Conservation (phyloP, 2,797 vertebrate genomes). For the Pseudocheirus occidentalis region DNA sequence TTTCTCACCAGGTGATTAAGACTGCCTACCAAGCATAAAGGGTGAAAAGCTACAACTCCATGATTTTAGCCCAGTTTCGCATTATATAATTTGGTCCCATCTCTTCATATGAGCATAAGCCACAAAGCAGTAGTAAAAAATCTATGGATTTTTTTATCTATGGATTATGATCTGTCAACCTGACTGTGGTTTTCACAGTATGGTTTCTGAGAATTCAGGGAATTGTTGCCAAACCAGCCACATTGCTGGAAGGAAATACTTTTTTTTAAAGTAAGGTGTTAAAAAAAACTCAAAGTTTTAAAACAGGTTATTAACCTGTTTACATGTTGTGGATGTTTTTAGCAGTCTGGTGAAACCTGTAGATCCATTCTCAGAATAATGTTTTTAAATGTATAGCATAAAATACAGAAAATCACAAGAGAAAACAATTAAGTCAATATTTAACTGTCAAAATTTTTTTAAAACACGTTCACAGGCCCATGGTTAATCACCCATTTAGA, state of each 20-base stretch:
- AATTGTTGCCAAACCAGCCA: neutral
- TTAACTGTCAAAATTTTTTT: neutral
- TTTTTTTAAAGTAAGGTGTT: neutral
- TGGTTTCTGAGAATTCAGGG: neutral
- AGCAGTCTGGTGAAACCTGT: neutral
- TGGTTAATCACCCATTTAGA: neutral
- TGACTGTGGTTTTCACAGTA: neutral
- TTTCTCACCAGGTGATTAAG: neutral
- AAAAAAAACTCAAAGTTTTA: neutral
- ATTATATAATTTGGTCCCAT: neutral
- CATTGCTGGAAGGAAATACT: neutral
- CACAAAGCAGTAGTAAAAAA: neutral
- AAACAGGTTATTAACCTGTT: neutral
- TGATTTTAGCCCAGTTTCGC: neutral
- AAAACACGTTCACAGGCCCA: neutral
- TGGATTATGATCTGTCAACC: neutral
- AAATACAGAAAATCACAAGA: neutral
- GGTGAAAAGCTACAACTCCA: neutral
- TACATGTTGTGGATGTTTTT: neutral
- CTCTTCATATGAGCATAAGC: neutral
- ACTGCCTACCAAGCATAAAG: neutral
- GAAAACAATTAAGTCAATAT: neutral
- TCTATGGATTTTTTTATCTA: neutral
- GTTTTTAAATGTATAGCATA: neutral
- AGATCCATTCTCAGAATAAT: neutral